Evolutionary conservation across 1,140 invertebrate genomes (phyloP), one percentile per base, ranked within the genome.

Genomic region (Luehdorfia chinensis): DNA sequence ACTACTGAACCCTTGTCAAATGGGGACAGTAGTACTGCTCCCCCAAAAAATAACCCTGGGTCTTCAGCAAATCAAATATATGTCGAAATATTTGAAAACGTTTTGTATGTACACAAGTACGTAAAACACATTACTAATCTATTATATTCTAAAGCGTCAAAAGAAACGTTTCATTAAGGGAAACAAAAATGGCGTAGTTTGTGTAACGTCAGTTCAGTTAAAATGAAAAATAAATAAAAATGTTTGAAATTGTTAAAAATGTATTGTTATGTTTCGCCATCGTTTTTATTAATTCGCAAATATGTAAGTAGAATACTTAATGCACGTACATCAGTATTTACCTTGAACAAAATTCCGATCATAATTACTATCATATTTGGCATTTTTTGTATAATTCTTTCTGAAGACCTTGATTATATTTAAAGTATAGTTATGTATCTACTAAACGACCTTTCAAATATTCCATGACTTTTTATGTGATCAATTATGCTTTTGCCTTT

Each of bases 181-280:
- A 75, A 71, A 77, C 65, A 78, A 80, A 80, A 69, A 81, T 74
- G 73, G 75, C 74, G 74, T 71, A 66, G 47, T 54, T 63, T 67
- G 59, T 67, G 70, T 50, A 65, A 64, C 65, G 75, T 76, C 76
- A 77, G 59, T 58, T 60, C 53, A 66, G 50, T 60, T 57, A 72
- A 74, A 75, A 79, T 72, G 62, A 67, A 63, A 71, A 75, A 62
- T 84, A 76, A 75, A 77, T 84, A 75, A 78, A 75, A 79, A 84
- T 84, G 79, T 69, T 71, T 79, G 56, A 59, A 50, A 45, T 47
- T 48, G 47, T 50, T 32, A 63, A 66, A 48, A 56, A 56, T 66
- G 55, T 75, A 50, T 66, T 71, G 54, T 61, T 67, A 31, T 64
- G 57, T 67, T 50, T 66, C 52, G 54, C 66, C 36, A 30, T 65